phyloP scores from a whole-genome alignment of 2,113 vertebrate genomes.

The Spilogale gracilis region DNA sequence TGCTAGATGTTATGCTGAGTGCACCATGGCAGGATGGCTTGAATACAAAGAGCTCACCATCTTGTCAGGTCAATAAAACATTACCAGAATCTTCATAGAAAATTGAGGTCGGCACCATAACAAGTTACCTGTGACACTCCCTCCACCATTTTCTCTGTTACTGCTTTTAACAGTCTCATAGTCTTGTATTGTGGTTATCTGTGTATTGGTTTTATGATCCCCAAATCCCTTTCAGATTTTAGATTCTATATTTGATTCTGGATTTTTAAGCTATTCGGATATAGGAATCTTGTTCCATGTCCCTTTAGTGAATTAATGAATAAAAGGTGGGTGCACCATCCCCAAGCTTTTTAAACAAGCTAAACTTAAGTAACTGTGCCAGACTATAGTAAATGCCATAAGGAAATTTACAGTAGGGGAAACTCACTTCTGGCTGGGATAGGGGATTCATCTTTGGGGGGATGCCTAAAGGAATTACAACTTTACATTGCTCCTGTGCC shows the following conservation, averaged over 20 bases:
- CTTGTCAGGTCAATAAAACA: background rate
- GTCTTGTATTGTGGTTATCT: background rate
- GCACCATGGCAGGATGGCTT: background rate
- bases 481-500: background rate
- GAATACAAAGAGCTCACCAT: background rate
- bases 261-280: background rate
- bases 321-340: background rate
- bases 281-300: background rate
- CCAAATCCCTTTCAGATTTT: background rate
- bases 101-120: background rate
- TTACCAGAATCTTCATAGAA: background rate
- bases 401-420: background rate
- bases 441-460: background rate
- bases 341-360: slow-evolving; percentile 9
- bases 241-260: background rate
- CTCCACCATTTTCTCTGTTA: background rate
- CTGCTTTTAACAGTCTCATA: background rate
- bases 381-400: background rate
- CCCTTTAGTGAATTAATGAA: background rate
- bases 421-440: background rate
- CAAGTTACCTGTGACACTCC: background rate
- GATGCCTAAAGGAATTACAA: background rate
- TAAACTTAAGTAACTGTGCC: background rate
- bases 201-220: background rate
- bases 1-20: too few relatives aligned